Evolutionary conservation across 53 echinoderm and acorn worm genomes (phyloP), one percentile per base, ranked within the genome.

Genomic region (Arbacia lixula): DNA sequence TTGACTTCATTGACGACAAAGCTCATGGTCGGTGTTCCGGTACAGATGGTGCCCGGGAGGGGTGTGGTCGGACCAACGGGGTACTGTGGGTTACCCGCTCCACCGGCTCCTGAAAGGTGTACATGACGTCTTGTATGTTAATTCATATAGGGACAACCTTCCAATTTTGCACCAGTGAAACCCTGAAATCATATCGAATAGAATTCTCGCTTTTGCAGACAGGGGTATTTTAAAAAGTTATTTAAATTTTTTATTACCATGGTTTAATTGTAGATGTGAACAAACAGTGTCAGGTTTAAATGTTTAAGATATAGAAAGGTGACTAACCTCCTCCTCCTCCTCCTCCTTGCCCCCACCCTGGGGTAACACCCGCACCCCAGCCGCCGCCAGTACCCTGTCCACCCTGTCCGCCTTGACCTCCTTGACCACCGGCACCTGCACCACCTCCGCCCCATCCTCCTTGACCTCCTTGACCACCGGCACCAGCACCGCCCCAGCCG

Each of bases 1-100:
- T 81, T 49, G 49, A 81, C 41, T 32, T 81, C 20, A 5, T 63
- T 81, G 50, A 81, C 82, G 3, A 81, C 82, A 64, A 41, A 81
- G 64, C 82, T 81, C 63, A 81, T 61, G 14, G 82, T 81, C 0
- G 26, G 9, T 27, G 64, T 63, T 46, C 82, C 82, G 30, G 40
- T 30, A 64, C 82, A 81, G 4, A 63, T 32, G 8, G 82, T 81
- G 1, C 82, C 82, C 2, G 82, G 82, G 2, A 81, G 64, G 0
- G 82, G 82, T n/a, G 82, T 81, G 46, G 82, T 81, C 2, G 60
- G 82, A 16, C 36, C 9, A 36, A 77, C 27, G 12, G 82, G 82
- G 28, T 49, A 21, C 26, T 63, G 26, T 19, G 61, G 82, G 21
- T 36, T 36, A 32, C 19, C n/a, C 12, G 38, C 61, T 12, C 27